phyloP scores from a whole-genome alignment of 2,113 vertebrate species.

The Chloroceryle aenea region DNA sequence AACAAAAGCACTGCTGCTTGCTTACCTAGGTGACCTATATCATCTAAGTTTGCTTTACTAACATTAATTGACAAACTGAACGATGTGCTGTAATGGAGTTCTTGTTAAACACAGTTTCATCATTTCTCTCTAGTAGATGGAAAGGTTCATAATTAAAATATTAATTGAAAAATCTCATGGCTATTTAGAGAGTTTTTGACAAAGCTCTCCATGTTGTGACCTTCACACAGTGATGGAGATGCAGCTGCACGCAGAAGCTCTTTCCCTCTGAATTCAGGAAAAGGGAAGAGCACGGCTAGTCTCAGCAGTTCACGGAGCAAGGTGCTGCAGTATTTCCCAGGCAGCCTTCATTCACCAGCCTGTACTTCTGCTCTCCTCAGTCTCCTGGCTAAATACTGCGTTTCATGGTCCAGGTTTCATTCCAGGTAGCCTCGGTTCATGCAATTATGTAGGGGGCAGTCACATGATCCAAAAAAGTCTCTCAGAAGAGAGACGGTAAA shows the following conservation, averaged over 20 bases:
- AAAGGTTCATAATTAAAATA: slow-evolving; percentile 38
- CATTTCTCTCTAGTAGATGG: neutral
- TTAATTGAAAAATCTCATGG: slow-evolving; percentile 37
- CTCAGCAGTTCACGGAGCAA: neutral
- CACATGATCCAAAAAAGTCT: neutral
- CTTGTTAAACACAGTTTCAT: neutral
- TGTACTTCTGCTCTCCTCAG: neutral
- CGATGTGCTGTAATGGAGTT: neutral
- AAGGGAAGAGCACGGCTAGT: neutral
- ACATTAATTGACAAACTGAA: slow-evolving; percentile 32
- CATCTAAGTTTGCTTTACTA: neutral
- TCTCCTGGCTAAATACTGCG: neutral
- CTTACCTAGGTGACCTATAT: slow-evolving; percentile 25
- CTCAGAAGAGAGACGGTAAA: neutral
- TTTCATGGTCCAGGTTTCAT: neutral
- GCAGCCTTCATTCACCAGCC: neutral
- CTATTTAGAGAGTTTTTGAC: neutral
- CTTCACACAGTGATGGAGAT: neutral
- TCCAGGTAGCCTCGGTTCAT: neutral
- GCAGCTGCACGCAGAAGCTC: neutral
- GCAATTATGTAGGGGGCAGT: neutral
- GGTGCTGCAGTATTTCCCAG: neutral
- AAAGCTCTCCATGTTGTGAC: slow-evolving; percentile 3
- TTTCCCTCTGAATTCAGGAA: neutral
- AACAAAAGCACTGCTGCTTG: neutral